A percentile compares a stretch with the other conserved stretches of the same genome.
These are phyloP conservation scores for Neoarius graeffei DNA, from an alignment of 2,113 vertebrate species.

Conservation along the genomic window DNA sequence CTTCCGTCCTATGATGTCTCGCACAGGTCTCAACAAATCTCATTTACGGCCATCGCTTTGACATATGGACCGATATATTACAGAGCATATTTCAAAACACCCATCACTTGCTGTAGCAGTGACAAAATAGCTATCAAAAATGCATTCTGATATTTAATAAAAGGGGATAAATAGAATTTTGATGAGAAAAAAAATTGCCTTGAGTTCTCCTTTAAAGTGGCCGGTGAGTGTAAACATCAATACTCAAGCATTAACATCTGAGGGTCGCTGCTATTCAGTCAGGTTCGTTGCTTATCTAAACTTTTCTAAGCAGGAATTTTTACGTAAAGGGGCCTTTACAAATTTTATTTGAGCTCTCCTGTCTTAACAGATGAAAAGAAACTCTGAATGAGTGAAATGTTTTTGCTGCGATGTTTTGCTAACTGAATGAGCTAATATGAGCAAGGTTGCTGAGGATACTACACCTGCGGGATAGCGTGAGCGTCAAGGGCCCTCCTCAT, in stretches of 20 bases:
- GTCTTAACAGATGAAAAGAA: not conserved
- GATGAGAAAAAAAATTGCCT: too few species aligned
- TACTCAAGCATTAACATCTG: not conserved
- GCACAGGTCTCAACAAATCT: too few species aligned
- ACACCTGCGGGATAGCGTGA: conserved; percentile 44
- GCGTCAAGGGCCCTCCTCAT: conserved; percentile 40
- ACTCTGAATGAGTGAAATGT: not conserved
- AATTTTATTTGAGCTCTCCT: not conserved
- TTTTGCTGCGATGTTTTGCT: conserved; percentile 46
- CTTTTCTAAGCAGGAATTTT: not conserved
- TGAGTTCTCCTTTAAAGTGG: too few species aligned
- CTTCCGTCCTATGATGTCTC: too few species aligned
- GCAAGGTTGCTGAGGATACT: conserved; percentile 57
- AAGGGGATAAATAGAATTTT: too few species aligned
- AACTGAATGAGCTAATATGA: conserved; percentile 49
- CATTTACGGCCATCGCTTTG: too few species aligned
- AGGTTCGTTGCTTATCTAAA: not conserved
- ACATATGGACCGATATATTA: too few species aligned
- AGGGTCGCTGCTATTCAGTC: not conserved
- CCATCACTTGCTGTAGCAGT: too few species aligned
- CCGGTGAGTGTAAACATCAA: not conserved
- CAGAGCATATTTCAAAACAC: too few species aligned
- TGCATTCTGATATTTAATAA: too few species aligned
- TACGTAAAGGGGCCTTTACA: not conserved
- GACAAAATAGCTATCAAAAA: too few species aligned